Evolutionary conservation across 2,888 invertebrate species (phyloP), one percentile per base, ranked within the genome.

Genomic region (Pherbina coryleti): DNA sequence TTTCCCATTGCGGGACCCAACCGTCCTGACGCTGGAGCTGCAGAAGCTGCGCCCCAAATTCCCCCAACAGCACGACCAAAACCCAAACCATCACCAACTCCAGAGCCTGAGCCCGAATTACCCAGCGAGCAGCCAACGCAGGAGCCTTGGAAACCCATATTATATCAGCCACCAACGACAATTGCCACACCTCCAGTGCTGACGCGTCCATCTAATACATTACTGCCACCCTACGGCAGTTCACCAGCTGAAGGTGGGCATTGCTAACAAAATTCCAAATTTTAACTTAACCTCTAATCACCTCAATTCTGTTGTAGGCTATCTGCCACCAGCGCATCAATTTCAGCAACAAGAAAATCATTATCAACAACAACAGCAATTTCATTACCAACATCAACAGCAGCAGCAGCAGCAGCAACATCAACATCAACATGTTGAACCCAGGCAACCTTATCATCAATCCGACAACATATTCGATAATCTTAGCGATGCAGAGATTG

Each of bases 41-140:
- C 86, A 0, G 87, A 86, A 67, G 89, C 87, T 9, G 80, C 87
- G 1, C 88, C 88, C 9, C 88, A 88, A 79, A 88, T 88, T 77
- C 87, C 88, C 31, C 73, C 77, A 19, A 53, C 78, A 1, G 83
- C 82, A 0, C 73, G 77, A 0, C 81, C 83, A 17, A 78, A 81
- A 5, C 80, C 80, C 17, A 79, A 81, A 3, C 80, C 81, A 7
- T 73, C 81, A 25, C 37, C 76, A 8, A 62, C 73, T 14, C 62
- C 79, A 17, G 57, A 81, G 11, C 83, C 80, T 8, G 81, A 82
- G 22, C 78, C 81, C 2, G 82, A 83, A 5, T 70, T 81, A 14
- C 82, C 81, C 19, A 14, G 78, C 3, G 69, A 28, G 2, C 80
- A 81, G 60, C 82, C 83, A 17, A 80, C 82, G 0, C 84, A 86